Conservation (phyloP, 1,140 invertebrate genomes). For the Magallana ariakensis region DNA sequence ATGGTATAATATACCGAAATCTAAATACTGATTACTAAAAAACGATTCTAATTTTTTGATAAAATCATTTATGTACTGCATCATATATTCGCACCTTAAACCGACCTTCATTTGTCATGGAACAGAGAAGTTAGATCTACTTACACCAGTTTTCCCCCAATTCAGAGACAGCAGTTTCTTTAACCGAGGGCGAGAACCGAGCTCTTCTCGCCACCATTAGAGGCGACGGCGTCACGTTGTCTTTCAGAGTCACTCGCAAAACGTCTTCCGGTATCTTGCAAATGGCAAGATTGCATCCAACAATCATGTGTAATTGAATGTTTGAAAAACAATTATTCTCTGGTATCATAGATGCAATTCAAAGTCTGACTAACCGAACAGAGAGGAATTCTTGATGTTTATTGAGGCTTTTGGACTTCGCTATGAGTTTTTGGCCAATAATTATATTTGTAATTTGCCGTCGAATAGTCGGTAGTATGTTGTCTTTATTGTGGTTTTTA, state of each 20-base stretch:
- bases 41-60: no score
- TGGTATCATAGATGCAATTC: slow-evolving; percentile 16
- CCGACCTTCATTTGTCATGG: no score
- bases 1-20: no score
- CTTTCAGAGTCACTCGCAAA: not conserved
- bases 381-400: slow-evolving; percentile 11
- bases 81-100: no score
- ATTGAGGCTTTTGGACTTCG: slow-evolving; percentile 2
- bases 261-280: slow-evolving; percentile 16
- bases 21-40: no score
- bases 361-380: slow-evolving; percentile 3
- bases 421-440: slow-evolving; percentile 7
- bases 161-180: not conserved
- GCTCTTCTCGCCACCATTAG: not conserved
- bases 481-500: slow-evolving; percentile 12
- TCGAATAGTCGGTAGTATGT: slow-evolving; percentile 11
- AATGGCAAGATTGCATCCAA: slow-evolving; percentile 31
- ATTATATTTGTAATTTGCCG: slow-evolving; percentile 27
- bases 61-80: no score
- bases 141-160: not conserved
- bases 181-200: not conserved
- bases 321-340: slow-evolving; percentile 32
- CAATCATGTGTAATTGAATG: slow-evolving; percentile 37
- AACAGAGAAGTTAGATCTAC: not conserved
- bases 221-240: slow-evolving; percentile 13